These are phyloP conservation scores for Calliphora vicina DNA, from an alignment of 1,140 invertebrate genomes.

Conservation along the genomic window DNA sequence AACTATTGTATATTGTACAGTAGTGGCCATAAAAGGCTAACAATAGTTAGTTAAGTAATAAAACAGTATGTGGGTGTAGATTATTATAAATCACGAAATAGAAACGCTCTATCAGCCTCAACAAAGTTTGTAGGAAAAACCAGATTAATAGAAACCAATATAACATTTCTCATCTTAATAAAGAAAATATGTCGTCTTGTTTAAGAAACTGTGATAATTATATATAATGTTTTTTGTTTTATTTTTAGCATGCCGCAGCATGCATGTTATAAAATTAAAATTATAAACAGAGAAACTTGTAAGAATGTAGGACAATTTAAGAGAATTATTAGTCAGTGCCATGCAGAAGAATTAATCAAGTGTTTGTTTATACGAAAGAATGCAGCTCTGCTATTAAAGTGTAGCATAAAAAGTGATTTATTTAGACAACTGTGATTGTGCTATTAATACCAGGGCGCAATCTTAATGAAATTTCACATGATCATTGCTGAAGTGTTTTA, in stretches of 20 bases:
- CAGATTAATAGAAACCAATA: not conserved
- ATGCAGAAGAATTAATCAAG: no score
- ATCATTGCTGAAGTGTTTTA: no score
- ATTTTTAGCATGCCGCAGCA: not conserved
- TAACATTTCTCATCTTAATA: not conserved
- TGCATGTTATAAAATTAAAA: not conserved
- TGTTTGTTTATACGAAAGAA: no score
- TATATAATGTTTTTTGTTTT: not conserved
- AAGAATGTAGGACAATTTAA: no score
- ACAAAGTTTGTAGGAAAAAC: not conserved
- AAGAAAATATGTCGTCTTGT: not conserved
- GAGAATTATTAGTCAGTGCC: no score
- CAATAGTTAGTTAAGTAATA: not conserved
- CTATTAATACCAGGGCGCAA: no score
- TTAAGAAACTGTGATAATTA: not conserved
- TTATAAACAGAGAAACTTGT: not conserved
- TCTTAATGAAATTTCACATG: no score
- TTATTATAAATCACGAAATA: not conserved
- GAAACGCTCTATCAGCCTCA: not conserved
- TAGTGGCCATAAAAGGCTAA: not conserved
- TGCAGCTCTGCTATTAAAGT: no score
- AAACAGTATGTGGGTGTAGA: not conserved
- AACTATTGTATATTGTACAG: no score
- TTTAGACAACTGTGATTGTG: no score
- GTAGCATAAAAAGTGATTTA: no score